Base-by-base conservation (phyloP, 1,140 invertebrate species). In the Glossosoma conforme region DNA sequence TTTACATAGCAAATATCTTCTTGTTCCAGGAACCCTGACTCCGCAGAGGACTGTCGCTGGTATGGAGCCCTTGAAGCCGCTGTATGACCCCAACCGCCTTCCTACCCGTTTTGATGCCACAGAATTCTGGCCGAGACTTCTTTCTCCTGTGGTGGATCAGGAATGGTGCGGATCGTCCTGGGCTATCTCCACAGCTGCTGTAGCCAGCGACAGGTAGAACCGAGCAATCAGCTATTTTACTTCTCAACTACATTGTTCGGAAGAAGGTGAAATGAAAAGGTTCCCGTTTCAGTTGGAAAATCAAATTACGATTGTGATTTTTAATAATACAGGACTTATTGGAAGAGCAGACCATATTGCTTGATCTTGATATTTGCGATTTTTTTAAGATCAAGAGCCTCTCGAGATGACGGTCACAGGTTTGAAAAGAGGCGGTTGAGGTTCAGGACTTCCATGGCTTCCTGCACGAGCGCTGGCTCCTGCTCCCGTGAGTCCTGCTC, bases 111-210 rank as follows among this genome's bases (percentile, higher is more conserved):
- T 97, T 65, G 89, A 96, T 65, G 71, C 89, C 0, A 74, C 87
- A 1, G 62, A 69, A 0, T 74, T 77, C 33, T 97, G 93, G 93
- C 78, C 78, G 0, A 71, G 75, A 0, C 74, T 77, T 20, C 85
- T 96, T 22, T 79, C 84, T 0, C 75, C 71, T 0, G 74, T 96
- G 8, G 70, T 80, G 9, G 92, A 98, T 70, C 94, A 98, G 81
- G 86, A 86, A 24, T 92, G 93, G 85, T 91, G 93, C 62, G 92
- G 84, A 1, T 81, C 91, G 0, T 95, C 93, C 1, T 97, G 93
- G 93, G 93, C 92, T 1, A 79, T 97, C 25, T 89, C 89, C 0
- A 90, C 92, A 0, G 83, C 85, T 9, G 82, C 80, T 2, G 81
- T 91, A n/a, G 85, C 84, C 44, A 84, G 84, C 30, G 87, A 90